Conservation (phyloP, 2,113 vertebrate species). For the Clinocottus analis region DNA sequence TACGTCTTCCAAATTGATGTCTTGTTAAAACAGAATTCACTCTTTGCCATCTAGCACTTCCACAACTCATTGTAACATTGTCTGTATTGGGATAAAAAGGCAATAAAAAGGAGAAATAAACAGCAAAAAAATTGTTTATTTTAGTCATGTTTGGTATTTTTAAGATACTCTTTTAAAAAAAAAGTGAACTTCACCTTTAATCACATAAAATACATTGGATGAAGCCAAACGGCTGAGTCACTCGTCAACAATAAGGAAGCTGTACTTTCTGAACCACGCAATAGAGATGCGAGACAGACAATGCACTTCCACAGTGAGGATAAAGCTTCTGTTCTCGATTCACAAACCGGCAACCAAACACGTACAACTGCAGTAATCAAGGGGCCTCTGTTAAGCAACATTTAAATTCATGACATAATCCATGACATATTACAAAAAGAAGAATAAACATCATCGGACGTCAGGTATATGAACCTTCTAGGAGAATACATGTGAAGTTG, state of each 20-base stretch:
- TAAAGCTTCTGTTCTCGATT: not conserved
- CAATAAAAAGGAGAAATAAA: not conserved
- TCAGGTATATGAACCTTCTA: slow-evolving; percentile 9
- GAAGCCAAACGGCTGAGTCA: not conserved
- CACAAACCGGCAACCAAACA: not conserved
- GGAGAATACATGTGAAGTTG: not conserved
- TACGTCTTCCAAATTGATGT: not conserved
- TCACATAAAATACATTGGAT: not conserved
- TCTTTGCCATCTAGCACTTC: not conserved
- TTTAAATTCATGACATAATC: not conserved
- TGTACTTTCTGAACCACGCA: too few species aligned
- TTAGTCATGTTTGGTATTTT: not conserved
- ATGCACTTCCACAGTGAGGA: not conserved
- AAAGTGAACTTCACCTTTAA: not conserved
- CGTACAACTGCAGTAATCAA: not conserved
- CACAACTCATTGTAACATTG: not conserved
- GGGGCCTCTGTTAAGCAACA: not conserved
- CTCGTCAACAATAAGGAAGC: too few species aligned
- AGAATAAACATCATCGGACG: not conserved
- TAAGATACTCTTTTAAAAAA: not conserved
- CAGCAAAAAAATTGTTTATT: not conserved
- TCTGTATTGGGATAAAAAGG: not conserved
- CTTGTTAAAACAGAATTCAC: not conserved
- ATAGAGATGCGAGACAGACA: not conserved
- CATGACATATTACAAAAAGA: not conserved